These are phyloP conservation scores for Galeopterus variegatus DNA, from an alignment of 2,113 vertebrate species.

Conservation along the genomic window DNA sequence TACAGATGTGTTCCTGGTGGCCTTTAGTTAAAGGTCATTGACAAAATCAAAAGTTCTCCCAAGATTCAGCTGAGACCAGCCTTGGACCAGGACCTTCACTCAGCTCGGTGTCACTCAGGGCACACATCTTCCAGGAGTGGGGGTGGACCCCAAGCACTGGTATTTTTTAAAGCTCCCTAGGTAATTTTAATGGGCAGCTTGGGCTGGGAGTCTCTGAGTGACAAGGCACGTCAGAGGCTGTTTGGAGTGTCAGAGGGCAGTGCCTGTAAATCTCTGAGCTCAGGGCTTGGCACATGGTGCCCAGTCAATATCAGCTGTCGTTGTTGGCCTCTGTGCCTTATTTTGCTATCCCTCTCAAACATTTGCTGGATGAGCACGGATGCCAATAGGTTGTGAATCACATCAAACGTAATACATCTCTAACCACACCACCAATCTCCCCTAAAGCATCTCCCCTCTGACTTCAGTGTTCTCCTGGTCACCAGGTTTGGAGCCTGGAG, in stretches of 20 bases:
- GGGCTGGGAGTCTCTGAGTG: neutral
- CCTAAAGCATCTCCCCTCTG: neutral
- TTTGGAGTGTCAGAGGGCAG: no score
- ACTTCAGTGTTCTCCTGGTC: neutral
- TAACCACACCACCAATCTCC: neutral
- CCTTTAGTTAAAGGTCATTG: neutral
- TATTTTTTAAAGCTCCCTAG: neutral
- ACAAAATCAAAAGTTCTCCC: neutral
- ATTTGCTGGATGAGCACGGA: neutral
- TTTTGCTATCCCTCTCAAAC: neutral
- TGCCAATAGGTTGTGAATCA: neutral
- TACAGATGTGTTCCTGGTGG: neutral
- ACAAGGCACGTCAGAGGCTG: neutral
- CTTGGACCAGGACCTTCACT: neutral
- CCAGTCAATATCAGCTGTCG: neutral
- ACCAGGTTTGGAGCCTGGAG: neutral
- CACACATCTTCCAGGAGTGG: no score
- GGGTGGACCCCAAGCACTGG: neutral
- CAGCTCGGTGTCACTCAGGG: neutral
- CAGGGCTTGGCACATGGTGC: accelerated
- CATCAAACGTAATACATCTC: neutral
- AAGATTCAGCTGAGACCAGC: neutral
- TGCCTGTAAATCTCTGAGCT: neutral
- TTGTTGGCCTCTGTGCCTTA: neutral
- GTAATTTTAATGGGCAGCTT: neutral